These are phyloP conservation scores for Polypedilum vanderplanki DNA, from an alignment of 1,140 invertebrate species.

Conservation along the genomic window DNA sequence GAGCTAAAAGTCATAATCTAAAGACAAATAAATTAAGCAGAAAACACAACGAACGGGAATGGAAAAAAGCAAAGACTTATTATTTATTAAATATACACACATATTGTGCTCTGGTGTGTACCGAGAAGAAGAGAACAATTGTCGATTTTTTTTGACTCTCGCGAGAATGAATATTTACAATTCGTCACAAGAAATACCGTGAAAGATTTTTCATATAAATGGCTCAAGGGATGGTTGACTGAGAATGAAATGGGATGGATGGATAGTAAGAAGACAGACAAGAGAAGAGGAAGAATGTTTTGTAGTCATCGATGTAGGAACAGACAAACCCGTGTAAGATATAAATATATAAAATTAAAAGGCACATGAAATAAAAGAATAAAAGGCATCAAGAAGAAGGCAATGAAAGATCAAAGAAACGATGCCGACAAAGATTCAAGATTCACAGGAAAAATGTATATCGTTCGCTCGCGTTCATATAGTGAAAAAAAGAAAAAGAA, in stretches of 20 bases:
- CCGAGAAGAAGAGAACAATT: neutral
- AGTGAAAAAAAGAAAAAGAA: neutral
- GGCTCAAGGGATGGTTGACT: neutral
- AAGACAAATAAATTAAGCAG: conserved; percentile 27
- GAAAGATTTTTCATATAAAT: neutral
- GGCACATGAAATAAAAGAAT: neutral
- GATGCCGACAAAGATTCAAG: neutral
- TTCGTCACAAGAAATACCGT: conserved; percentile 17
- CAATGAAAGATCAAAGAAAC: conserved; percentile 1
- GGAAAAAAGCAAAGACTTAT: neutral
- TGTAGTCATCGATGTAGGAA: conserved; percentile 21
- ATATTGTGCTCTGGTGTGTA: neutral
- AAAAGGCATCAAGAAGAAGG: neutral
- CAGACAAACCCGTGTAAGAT: neutral
- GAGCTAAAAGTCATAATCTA: conserved; percentile 10
- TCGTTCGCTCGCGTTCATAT: neutral
- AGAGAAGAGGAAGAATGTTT: neutral
- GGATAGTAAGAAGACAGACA: neutral
- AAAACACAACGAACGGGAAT: neutral
- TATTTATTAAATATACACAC: conserved; percentile 27
- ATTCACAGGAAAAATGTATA: conserved; percentile 25
- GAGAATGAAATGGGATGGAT: neutral
- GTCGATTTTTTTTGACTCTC: too few species aligned
- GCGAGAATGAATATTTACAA: conserved; percentile 25
- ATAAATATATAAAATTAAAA: conserved; percentile 26